phyloP scores from a whole-genome alignment of 2,888 invertebrate species.

The Hydropsyche betteni region DNA sequence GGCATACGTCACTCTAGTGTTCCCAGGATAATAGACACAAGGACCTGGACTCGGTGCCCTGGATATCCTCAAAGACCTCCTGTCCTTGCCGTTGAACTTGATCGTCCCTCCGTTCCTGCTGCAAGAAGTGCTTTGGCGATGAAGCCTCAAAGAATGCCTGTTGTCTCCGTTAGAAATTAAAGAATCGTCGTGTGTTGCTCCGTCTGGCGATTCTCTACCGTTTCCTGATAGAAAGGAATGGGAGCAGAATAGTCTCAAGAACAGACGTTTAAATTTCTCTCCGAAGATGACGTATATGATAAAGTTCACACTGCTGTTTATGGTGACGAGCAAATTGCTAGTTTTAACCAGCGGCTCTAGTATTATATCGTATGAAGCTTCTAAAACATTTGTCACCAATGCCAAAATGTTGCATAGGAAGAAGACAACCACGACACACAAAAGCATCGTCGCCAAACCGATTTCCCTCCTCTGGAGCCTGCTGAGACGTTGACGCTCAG shows the following conservation, averaged over 20 bases:
- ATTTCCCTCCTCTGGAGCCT: conserved; percentile 92
- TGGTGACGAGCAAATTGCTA: conserved; percentile 92
- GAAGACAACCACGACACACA: conserved; percentile 94
- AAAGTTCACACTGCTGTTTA: conserved; percentile 98
- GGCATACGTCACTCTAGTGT: conserved; percentile 48
- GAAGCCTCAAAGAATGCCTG: conserved; percentile 72
- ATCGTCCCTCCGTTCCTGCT: conserved; percentile 54
- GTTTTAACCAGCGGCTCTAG: conserved; percentile 78
- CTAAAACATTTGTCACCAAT: conserved; percentile 84
- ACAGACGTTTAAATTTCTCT: conserved; percentile 92
- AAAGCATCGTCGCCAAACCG: conserved; percentile 92
- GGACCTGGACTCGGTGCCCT: conserved; percentile 62
- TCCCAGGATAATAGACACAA: conserved; percentile 60
- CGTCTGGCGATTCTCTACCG: conserved; percentile 74
- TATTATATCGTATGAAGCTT: conserved; percentile 76
- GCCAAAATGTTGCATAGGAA: conserved; percentile 92
- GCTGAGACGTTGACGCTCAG: conserved; percentile 88
- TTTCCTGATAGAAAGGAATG: conserved; percentile 63
- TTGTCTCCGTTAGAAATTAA: conserved; percentile 81
- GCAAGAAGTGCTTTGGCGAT: conserved; percentile 59
- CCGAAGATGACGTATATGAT: conserved; percentile 98
- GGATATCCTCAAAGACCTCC: conserved; percentile 57
- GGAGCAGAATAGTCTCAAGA: conserved; percentile 81
- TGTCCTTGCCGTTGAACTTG: conserved; percentile 54
- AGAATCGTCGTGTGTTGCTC: conserved; percentile 83